Evolutionary conservation across 2,797 vertebrate genomes (phyloP), one percentile per base, ranked within the genome.

Genomic region (Molossus molossus): DNA sequence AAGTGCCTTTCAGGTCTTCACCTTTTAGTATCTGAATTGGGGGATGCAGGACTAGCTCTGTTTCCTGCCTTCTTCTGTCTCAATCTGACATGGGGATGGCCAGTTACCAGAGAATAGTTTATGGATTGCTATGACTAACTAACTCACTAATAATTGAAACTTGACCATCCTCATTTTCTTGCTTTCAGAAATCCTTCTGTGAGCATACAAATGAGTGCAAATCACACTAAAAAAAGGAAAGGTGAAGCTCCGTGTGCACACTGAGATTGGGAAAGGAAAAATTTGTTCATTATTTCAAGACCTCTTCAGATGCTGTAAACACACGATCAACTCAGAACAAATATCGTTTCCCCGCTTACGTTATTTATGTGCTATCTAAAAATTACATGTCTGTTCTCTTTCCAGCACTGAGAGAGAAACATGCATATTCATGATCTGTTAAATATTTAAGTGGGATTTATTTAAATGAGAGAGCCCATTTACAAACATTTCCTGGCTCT

Each of bases 401-500:
- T 96, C 97, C 92, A 97, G 94, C 37, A 9, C 95, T 94, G 90
- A 97, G 96, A 94, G 91, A 93, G 53, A 96, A 92, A 84, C 96
- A 97, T 97, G 95, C 97, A 97, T 97, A 97, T 97, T 97, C 97
- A 97, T 97, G 97, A 97, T 97, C 97, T 97, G 94, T 94, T 97
- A 98, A 98, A 97, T 98, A 98, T 98, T 98, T 98, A 97, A 98
- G 98, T 96, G 58, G 92, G 81, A 97, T 95, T 91, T 95, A 97
- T 97, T 98, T 98, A 98, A 97, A 98, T 75, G 94, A 97, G 93
- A 97, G 93, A 95, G 95, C 94, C 90, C 83, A 96, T 97, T 98
- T 98, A 97, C 95, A 98, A 98, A 98, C 85, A 97, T 92, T 97
- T 90, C 57, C 86, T 96, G 96, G 96, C 69, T 96, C 95, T 89